Evolutionary conservation across 2,113 vertebrate genomes (phyloP), one percentile per base, ranked within the genome.

Genomic region (Chaetops frenatus): DNA sequence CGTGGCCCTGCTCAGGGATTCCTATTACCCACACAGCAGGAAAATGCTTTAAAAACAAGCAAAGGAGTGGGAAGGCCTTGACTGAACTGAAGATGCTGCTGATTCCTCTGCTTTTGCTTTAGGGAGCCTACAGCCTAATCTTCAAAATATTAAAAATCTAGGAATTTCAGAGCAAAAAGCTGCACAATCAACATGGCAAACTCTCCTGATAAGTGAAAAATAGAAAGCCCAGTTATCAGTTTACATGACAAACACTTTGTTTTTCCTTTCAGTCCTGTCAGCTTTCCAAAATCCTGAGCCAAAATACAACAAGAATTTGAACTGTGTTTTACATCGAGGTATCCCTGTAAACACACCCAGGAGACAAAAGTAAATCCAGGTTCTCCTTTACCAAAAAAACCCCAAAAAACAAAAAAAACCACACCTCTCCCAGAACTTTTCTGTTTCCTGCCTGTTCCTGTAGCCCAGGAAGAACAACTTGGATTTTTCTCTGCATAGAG

Each of bases 211-310:
- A 90, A 93, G 92, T 4, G 1, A 78, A 80, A 80, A 90, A 72
- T 8, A 73, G 58, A 69, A 87, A 66, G 58, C 62, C 6, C 33
- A 47, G 86, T 81, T 94, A 92, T 95, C 93, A 48, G 85, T 88
- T 95, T 88, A 95, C 90, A 92, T 5, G 92, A 94, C 48, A 7
- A 90, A 93, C 81, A 35, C 72, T 94, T 94, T 86, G 90, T 88
- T 94, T 94, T 96, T 73, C 95, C 92, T 92, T 89, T 87, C 91
- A 54, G 57, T 67, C 74, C 53, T 96, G 94, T 94, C 94, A 93
- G 70, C 83, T 78, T 96, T 96, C 96, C 96, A 96, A 91, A 88
- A 65, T 0, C 88, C 88, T 2, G 57, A 94, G 94, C 90, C 96
- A 96, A 92, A 92, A 78, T 1, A 58, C 88, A 84, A 35, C 71